Evolutionary conservation across 2,888 invertebrate genomes (phyloP).

Genomic region (Celastrina argiolus): DNA sequence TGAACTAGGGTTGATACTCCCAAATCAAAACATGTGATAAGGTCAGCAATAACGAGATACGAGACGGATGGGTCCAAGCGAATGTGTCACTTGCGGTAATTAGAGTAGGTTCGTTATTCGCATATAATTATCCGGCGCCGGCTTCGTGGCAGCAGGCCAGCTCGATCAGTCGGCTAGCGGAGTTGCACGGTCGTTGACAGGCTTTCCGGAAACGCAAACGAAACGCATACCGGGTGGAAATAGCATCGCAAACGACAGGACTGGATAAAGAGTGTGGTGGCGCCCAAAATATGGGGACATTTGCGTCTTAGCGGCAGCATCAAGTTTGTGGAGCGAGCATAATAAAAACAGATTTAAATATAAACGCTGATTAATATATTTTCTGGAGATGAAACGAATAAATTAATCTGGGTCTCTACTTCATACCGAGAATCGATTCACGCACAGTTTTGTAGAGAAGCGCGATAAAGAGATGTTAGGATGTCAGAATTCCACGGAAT

Average conservation of each 20-base stretch:
- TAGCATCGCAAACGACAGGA: slow-evolving; percentile 27
- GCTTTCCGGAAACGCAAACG: slow-evolving; percentile 54
- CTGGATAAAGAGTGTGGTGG: slow-evolving; percentile 6
- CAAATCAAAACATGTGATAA: slow-evolving; percentile 26
- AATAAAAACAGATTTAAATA: neutral
- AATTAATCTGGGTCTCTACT: neutral
- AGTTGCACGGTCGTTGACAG: slow-evolving; percentile 70
- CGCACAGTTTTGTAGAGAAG: neutral
- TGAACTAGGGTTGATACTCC: slow-evolving; percentile 55
- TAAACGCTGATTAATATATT: neutral
- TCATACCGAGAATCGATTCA: neutral
- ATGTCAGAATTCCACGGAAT: slow-evolving; percentile 1
- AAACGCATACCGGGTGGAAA: slow-evolving; percentile 43
- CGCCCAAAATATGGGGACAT: slow-evolving; percentile 7
- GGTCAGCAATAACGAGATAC: slow-evolving; percentile 1
- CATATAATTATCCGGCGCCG: slow-evolving; percentile 41
- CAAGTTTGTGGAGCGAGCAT: neutral
- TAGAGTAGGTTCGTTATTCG: slow-evolving; percentile 9
- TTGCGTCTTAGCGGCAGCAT: slow-evolving; percentile 11
- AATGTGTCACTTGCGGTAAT: slow-evolving; percentile 4
- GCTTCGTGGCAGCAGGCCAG: slow-evolving; percentile 70
- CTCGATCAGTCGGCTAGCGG: slow-evolving; percentile 74
- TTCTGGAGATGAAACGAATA: neutral
- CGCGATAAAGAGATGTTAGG: neutral
- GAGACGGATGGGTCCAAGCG: neutral